Evolutionary conservation across 2,113 vertebrate genomes (phyloP).

Genomic region (Actenoides hombroni): DNA sequence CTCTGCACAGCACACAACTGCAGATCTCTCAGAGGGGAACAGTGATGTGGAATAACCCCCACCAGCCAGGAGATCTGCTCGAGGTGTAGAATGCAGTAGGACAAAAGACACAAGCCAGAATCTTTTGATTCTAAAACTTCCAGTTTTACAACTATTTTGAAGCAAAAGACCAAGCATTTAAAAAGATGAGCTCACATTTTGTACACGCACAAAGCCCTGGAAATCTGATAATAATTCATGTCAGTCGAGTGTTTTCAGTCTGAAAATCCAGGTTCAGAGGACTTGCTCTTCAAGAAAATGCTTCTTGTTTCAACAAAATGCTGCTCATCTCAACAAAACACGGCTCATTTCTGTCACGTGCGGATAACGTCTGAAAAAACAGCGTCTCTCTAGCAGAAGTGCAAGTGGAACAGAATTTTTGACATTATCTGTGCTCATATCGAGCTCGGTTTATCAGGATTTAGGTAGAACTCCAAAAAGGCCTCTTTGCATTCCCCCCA

Average conservation of each 20-base stretch:
- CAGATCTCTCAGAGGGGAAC: background rate
- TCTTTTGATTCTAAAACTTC: background rate
- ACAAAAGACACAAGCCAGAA: background rate
- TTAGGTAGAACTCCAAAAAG: background rate
- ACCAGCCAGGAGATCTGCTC: rapidly evolving
- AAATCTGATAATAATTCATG: background rate
- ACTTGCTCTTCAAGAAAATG: background rate
- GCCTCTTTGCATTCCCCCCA: background rate
- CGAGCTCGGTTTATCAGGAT: background rate
- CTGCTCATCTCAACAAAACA: background rate
- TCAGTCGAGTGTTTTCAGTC: background rate
- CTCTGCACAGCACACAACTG: rapidly evolving
- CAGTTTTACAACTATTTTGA: background rate
- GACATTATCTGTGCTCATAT: background rate
- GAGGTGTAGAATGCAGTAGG: rapidly evolving
- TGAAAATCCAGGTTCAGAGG: background rate
- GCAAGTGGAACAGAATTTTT: background rate
- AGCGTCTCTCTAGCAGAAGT: background rate
- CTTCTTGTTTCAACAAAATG: background rate
- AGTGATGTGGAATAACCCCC: background rate
- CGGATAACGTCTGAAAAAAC: background rate
- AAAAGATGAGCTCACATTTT: background rate
- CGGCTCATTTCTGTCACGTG: background rate
- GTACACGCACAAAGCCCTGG: background rate
- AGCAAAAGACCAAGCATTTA: background rate